Percentiles rank a stretch among this genome's conserved stretches.
Conservation (phyloP, 1,140 invertebrate species). For the Thereuonema tuberculata region DNA sequence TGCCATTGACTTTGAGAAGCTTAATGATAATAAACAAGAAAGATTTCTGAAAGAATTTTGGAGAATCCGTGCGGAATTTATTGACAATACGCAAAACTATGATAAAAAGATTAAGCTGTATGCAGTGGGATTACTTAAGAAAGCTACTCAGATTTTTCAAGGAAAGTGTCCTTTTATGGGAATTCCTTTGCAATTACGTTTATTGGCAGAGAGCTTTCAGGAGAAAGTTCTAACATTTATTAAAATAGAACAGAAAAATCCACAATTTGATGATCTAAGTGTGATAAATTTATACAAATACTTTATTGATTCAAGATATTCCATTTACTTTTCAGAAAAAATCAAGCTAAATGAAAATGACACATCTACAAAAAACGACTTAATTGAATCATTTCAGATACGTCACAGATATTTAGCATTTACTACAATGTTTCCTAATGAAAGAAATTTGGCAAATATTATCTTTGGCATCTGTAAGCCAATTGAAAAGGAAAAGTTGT, state of each 20-base stretch:
- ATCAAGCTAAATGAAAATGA: not conserved
- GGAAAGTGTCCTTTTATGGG: not conserved
- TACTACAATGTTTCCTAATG: not conserved
- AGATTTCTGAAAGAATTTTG: not conserved
- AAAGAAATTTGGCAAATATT: not conserved
- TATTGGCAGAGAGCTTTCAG: no score
- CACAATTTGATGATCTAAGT: not conserved
- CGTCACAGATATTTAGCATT: not conserved
- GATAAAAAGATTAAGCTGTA: not conserved
- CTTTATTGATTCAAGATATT: not conserved
- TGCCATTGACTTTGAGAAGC: not conserved
- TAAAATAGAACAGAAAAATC: not conserved
- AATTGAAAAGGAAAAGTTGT: not conserved
- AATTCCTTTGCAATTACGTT: no score
- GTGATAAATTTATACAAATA: not conserved
- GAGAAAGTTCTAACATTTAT: not conserved
- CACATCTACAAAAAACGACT: not conserved
- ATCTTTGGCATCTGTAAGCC: not conserved
- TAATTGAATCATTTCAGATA: not conserved
- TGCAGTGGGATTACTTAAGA: not conserved
- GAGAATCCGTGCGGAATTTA: not conserved
- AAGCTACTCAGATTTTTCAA: not conserved
- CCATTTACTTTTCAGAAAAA: not conserved
- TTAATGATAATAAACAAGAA: constrained; percentile 9
- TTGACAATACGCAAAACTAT: not conserved